Base-by-base conservation (phyloP, 2,113 vertebrate species). In the Pardalotus punctatus region DNA sequence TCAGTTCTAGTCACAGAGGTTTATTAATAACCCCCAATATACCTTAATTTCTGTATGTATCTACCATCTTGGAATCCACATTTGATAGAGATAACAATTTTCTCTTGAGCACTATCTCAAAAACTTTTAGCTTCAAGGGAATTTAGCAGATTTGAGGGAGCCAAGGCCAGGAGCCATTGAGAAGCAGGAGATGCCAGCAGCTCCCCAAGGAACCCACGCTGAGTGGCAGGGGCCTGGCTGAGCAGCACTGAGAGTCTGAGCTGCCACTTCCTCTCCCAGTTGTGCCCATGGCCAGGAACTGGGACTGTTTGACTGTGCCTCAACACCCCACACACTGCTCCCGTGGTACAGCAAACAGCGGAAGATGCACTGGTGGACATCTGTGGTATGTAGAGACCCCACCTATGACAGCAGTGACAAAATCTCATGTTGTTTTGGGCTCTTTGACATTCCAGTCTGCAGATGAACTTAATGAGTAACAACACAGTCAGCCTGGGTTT, bases 121-220 rank as follows among this genome's bases (percentile, higher is more conserved):
- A 64, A 89, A 29, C 11, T 66, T 64, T 61, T 40, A 58, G 40
- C 45, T 86, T 35, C 24, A 62, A 53, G 65, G 19, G 20, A 28
- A 22, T 54, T 53, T 8, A 42, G 20, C 60, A 56, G 62, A 23
- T 47, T 51, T 64, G 58, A 42, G 58, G 58, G 25, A 60, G 18
- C 7, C 38, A 84, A 57, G 0, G 0, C 53, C 66, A 51, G 73
- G 28, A 91, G 47, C 36, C 25, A 12, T 11, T n/a, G 0, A 2
- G n/a, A 73, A 47, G 45, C 17, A 70, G 73, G 15, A 82, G 76
- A 22, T 31, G 36, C 19, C 19, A 40, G 10, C 25, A 45, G 35
- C 11, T 65, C 28, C 36, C n/a, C 17, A 21, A 18, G 47, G 29
- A 12, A 36, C 6, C 54, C 4, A 7, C 4, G 22, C 0, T 1